phyloP scores from a whole-genome alignment of 2,888 invertebrate species.

The Callyntrura sp. region DNA sequence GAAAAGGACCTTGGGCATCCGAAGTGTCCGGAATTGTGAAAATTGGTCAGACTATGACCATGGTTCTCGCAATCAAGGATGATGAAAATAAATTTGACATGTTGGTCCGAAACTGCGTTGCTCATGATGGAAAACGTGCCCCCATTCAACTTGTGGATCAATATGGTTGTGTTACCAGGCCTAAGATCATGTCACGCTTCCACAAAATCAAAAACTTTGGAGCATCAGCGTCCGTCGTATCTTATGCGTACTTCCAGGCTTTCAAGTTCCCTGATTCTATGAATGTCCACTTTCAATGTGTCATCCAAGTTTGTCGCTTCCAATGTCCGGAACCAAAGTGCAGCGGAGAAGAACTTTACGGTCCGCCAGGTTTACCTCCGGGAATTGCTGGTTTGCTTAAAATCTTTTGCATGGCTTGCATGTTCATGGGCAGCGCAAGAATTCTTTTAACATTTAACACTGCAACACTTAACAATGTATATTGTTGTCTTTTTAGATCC shows the following conservation, averaged over 20 bases:
- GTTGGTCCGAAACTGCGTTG: conserved; percentile 97
- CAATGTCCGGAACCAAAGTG: conserved; percentile 97
- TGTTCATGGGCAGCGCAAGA: conserved; percentile 54
- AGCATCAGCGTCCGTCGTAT: conserved; percentile 96
- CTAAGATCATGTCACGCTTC: conserved; percentile 97
- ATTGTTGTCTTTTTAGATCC: conserved; percentile 90
- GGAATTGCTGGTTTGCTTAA: conserved; percentile 77
- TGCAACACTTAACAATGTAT: background rate
- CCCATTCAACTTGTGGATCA: conserved; percentile 97
- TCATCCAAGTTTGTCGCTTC: conserved; percentile 97
- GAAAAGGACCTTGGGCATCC: conserved; percentile 98
- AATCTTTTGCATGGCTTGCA: conserved; percentile 74
- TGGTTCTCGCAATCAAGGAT: conserved; percentile 98
- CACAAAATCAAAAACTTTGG: conserved; percentile 98
- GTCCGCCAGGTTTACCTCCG: conserved; percentile 84
- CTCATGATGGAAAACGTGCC: conserved; percentile 96
- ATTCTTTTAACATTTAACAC: background rate
- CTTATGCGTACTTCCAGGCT: conserved; percentile 98
- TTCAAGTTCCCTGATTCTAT: conserved; percentile 98
- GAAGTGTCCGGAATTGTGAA: conserved; percentile 98
- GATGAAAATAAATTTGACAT: conserved; percentile 98
- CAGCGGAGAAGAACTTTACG: conserved; percentile 86
- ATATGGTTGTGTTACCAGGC: conserved; percentile 96
- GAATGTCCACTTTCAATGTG: conserved; percentile 99
- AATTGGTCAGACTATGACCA: conserved; percentile 98